These are phyloP conservation scores for Psilopogon haemacephalus DNA, from an alignment of 2,113 vertebrate genomes.

Conservation along the genomic window DNA sequence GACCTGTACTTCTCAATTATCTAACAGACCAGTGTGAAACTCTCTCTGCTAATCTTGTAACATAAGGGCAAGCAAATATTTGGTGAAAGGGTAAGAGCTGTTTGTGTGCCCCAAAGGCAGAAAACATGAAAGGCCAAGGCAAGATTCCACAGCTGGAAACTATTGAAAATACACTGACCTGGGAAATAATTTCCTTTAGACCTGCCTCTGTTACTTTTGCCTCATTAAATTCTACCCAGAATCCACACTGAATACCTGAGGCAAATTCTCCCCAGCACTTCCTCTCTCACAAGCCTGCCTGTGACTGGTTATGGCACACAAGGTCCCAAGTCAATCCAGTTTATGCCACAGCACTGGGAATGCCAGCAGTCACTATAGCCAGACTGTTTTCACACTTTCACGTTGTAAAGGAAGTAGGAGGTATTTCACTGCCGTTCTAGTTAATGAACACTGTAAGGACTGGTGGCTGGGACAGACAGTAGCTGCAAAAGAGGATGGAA, in stretches of 20 bases:
- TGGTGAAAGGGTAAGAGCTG: neutral
- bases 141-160: neutral
- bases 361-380: neutral
- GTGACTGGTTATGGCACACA: neutral
- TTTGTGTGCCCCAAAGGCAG: neutral
- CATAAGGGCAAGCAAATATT: neutral
- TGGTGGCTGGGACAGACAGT: neutral
- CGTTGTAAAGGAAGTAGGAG: neutral
- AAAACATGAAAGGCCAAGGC: neutral
- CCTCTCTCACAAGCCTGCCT: fast-evolving
- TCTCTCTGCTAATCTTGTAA: neutral
- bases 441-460: neutral
- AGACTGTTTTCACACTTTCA: neutral
- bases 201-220: neutral
- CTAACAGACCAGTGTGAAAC: neutral
- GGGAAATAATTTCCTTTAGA: neutral
- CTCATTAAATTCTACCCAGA: neutral
- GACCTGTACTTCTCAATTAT: neutral
- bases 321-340: neutral
- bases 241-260: neutral
- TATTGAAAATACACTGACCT: neutral
- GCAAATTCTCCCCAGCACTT: neutral
- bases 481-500: neutral
- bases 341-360: neutral
- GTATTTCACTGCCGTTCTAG: neutral